Percentiles rank a stretch among this genome's conserved stretches.
These are phyloP conservation scores for Pemphigus obesinymphae DNA, from an alignment of 1,140 invertebrate genomes.

Conservation along the genomic window DNA sequence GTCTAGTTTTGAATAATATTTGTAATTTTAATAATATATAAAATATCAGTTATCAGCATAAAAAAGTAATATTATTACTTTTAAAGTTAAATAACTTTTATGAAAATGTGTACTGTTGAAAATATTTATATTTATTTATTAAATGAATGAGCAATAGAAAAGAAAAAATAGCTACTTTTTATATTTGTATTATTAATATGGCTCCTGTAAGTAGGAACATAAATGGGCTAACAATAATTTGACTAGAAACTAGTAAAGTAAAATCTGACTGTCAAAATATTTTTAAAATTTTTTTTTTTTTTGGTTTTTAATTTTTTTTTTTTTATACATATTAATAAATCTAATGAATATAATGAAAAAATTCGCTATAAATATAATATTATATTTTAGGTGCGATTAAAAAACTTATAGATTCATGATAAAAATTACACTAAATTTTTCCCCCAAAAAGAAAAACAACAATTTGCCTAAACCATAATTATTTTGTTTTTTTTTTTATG, in stretches of 20 bases:
- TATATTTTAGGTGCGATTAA: conserved; percentile 34
- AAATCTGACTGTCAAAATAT: conserved; percentile 38
- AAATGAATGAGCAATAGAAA: conserved; percentile 9
- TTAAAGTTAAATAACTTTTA: not conserved
- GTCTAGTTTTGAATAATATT: conserved; percentile 13
- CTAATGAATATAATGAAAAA: conserved; percentile 40
- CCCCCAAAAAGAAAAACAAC: conserved; percentile 31
- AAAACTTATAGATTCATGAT: conserved; percentile 34
- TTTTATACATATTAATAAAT: conserved; percentile 10
- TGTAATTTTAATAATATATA: conserved; percentile 12
- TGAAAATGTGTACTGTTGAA: conserved; percentile 4
- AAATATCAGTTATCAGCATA: conserved; percentile 23
- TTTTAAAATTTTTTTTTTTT: conserved; percentile 1
- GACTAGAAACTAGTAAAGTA: conserved; percentile 39
- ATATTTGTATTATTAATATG: conserved; percentile 24
- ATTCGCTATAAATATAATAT: conserved; percentile 36
- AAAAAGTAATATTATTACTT: conserved; percentile 7
- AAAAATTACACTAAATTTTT: conserved; percentile 32
- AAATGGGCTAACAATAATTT: conserved; percentile 36
- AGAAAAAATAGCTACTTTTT: conserved; percentile 18
- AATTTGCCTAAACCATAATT: conserved; percentile 35
- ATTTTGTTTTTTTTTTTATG: conserved; percentile 16
- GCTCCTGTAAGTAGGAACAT: conserved; percentile 31
- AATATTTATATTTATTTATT: not conserved
- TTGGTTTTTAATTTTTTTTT: not conserved